Conservation (phyloP, 2,888 invertebrate genomes). For the Globia sparganii region DNA sequence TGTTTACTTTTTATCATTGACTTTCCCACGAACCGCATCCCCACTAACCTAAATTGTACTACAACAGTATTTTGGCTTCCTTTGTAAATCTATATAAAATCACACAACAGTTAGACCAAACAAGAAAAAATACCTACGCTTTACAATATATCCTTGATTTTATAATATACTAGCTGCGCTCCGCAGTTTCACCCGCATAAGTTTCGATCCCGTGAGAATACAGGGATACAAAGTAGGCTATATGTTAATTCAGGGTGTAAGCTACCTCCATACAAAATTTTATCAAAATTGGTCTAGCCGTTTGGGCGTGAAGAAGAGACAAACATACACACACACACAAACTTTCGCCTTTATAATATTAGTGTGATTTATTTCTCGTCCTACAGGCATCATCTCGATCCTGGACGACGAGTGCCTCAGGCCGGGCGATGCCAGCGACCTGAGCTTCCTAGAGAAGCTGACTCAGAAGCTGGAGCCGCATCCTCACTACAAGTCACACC, state of each 20-base stretch:
- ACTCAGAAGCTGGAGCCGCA: constrained; percentile 93
- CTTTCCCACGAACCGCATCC: not conserved
- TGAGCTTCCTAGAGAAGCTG: constrained; percentile 95
- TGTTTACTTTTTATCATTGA: not conserved
- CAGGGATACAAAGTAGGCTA: too few relatives aligned
- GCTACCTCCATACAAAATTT: too few relatives aligned
- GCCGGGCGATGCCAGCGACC: constrained; percentile 96
- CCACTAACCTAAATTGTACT: not conserved
- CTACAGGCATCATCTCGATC: constrained; percentile 94
- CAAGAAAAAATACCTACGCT: not conserved
- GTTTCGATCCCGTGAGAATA: too few relatives aligned
- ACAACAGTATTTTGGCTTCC: not conserved
- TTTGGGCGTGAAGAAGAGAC: too few relatives aligned
- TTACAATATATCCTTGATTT: too few relatives aligned
- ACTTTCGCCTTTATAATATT: too few relatives aligned
- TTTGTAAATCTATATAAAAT: not conserved
- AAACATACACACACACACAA: too few relatives aligned
- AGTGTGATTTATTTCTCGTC: not conserved
- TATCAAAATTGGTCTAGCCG: too few relatives aligned
- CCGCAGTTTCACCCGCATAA: too few relatives aligned
- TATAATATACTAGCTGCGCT: too few relatives aligned
- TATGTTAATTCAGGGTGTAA: too few relatives aligned
- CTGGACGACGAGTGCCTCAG: constrained; percentile 98
- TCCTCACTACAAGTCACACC: constrained; percentile 95
- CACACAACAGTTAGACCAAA: not conserved